phyloP scores from a whole-genome alignment of 2,113 vertebrate genomes.

The Corynorhinus townsendii region DNA sequence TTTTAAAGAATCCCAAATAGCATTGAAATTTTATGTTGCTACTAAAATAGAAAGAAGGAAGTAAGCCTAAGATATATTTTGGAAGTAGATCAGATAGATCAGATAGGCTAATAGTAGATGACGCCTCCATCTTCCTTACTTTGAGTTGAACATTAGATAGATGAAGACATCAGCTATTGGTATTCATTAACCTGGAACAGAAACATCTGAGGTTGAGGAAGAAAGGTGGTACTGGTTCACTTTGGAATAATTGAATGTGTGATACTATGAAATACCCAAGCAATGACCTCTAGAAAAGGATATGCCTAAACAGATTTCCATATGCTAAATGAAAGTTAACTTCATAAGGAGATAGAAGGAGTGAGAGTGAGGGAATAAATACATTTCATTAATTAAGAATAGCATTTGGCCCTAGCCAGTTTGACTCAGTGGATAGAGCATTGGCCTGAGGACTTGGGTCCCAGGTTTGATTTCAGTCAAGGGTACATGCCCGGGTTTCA shows the following conservation, averaged over 20 bases:
- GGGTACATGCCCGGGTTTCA: too few species aligned
- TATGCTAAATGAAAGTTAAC: not conserved
- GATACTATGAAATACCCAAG: not conserved
- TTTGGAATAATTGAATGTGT: not conserved
- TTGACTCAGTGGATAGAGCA: too few species aligned
- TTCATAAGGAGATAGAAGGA: not conserved
- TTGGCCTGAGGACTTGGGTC: too few species aligned
- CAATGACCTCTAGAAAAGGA: not conserved
- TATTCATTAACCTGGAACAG: not conserved
- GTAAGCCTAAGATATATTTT: not conserved
- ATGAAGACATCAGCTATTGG: not conserved
- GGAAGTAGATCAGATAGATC: not conserved
- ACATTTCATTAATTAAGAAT: not conserved
- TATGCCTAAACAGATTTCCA: not conserved
- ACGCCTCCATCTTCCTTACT: not conserved
- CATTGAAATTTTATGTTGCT: not conserved
- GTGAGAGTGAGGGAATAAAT: not conserved
- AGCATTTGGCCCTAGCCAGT: not conserved
- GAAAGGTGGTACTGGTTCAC: not conserved
- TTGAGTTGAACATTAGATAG: not conserved
- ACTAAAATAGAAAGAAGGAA: not conserved
- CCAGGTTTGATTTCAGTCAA: too few species aligned
- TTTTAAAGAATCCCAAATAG: not conserved
- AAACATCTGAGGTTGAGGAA: not conserved
- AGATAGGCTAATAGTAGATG: not conserved